Conservation (phyloP, 2,113 vertebrate genomes). For the Eretmochelys imbricata region DNA sequence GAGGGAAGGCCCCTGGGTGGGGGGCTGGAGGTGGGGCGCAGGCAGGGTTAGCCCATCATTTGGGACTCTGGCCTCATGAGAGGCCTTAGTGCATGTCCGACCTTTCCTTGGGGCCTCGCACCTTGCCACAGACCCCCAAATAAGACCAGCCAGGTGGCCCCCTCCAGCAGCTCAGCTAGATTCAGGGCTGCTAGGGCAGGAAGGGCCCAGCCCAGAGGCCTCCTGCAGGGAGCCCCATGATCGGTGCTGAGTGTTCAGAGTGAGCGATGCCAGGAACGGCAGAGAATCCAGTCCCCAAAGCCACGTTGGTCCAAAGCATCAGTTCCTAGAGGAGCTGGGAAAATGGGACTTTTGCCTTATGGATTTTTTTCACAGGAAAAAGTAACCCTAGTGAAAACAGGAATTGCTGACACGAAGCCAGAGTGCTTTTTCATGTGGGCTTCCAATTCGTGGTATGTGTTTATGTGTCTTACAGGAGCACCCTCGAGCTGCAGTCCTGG, state of each 20-base stretch:
- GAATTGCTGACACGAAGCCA: neutral
- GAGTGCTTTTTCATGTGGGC: neutral
- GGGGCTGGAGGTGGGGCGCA: no score
- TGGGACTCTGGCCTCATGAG: no score
- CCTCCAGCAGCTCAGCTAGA: no score
- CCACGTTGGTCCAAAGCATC: neutral
- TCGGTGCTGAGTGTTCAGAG: neutral
- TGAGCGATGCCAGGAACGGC: neutral
- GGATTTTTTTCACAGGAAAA: neutral
- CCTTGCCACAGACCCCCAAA: no score
- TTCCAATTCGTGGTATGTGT: neutral
- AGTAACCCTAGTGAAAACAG: neutral
- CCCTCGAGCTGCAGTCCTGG: neutral
- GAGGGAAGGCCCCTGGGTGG: no score
- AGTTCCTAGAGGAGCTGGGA: neutral
- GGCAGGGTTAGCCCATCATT: no score
- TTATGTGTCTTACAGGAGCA: neutral
- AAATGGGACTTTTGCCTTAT: neutral
- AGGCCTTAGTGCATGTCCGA: no score
- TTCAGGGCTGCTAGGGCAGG: no score
- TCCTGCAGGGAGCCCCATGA: no score
- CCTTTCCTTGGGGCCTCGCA: no score
- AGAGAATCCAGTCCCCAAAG: neutral
- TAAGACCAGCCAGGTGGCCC: neutral
- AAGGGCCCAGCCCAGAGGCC: neutral